Evolutionary conservation across 1,140 invertebrate genomes (phyloP), one percentile per base, ranked within the genome.

Genomic region (Temnothorax longispinosus): DNA sequence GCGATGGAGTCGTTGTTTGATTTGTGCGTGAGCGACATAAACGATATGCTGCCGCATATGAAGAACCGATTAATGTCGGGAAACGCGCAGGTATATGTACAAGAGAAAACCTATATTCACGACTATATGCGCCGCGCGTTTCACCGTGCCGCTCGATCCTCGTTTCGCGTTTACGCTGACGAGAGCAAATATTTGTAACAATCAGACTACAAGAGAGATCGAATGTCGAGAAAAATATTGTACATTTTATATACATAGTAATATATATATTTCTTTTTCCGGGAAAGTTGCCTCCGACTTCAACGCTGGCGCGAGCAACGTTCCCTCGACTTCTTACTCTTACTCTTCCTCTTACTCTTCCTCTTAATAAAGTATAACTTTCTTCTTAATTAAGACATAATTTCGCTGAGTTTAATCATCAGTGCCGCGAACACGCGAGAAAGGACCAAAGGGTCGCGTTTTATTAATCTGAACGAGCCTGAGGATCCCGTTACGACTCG

Each of bases 41-140:
- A 91, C 21, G 7, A 7, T n/a, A 4, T 87, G 8, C 15, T 91
- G 10, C 21, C 50, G 10, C n/a, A 47, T 5, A 32, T 69, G 15
- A 90, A 89, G 13, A 35, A 27, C 11, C 87, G n/a, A 2, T 27
- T 91, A 10, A 89, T 91, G 89, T 38, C n/a, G 7, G 41, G 64
- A 7, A 21, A 52, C n/a, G 15, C 58, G 0, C 86, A 90, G 81
- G 89, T 90, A 27, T 90, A 27, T 27, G 27, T 27, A 87, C 5
- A 35, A 13, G 13, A 15, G 27, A 38, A 38, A 27, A n/a, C 5
- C 41, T 21, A 72, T 15, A 38, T 56, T 88, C 15, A 6, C 50
- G 8, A 54, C 27, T 13, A 8, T 10, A 8, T 5, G 35, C 64
- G 1, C n/a, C n/a, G 21, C 15, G 2, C 13, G 4, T 0, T 13